These are phyloP conservation scores for Holacanthella duospinosa DNA, from an alignment of 2,888 invertebrate species.

Conservation along the genomic window DNA sequence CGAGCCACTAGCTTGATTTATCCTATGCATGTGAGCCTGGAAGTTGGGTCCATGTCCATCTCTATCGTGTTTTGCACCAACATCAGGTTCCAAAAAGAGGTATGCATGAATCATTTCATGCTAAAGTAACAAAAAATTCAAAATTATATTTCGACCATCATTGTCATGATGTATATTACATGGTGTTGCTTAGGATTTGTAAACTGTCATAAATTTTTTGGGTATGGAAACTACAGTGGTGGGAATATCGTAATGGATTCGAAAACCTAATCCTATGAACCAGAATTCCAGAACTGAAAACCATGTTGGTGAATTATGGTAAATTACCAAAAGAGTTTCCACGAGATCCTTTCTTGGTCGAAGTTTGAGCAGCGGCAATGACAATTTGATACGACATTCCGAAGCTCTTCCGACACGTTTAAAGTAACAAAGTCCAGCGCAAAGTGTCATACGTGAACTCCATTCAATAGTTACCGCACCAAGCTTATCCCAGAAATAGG, in stretches of 20 bases:
- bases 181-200: too few species aligned
- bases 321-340: slow-evolving; percentile 75
- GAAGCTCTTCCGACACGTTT: slow-evolving; percentile 46
- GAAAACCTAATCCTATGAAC: too few species aligned
- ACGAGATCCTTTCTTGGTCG: slow-evolving; percentile 88
- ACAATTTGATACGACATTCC: slow-evolving; percentile 71
- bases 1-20: slow-evolving; percentile 75
- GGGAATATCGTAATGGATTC: too few species aligned
- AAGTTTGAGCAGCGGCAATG: slow-evolving; percentile 80
- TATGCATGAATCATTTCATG: slow-evolving; percentile 99
- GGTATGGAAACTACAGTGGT: too few species aligned
- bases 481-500: slow-evolving; percentile 72
- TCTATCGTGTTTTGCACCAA: slow-evolving; percentile 61
- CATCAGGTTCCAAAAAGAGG: slow-evolving; percentile 59
- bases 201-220: neutral
- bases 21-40: slow-evolving; percentile 80
- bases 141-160: too few species aligned
- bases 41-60: slow-evolving; percentile 95
- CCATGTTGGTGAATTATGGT: too few species aligned
- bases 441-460: slow-evolving; percentile 84
- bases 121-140: slow-evolving; percentile 42
- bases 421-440: slow-evolving; percentile 66
- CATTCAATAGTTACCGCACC: slow-evolving; percentile 74
- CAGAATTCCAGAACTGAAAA: too few species aligned
- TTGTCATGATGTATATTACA: neutral